Percentiles rank a stretch among this genome's conserved stretches.
Evolutionary conservation across 1,140 invertebrate species (phyloP).

Genomic region (Stegodyphus dumicola): DNA sequence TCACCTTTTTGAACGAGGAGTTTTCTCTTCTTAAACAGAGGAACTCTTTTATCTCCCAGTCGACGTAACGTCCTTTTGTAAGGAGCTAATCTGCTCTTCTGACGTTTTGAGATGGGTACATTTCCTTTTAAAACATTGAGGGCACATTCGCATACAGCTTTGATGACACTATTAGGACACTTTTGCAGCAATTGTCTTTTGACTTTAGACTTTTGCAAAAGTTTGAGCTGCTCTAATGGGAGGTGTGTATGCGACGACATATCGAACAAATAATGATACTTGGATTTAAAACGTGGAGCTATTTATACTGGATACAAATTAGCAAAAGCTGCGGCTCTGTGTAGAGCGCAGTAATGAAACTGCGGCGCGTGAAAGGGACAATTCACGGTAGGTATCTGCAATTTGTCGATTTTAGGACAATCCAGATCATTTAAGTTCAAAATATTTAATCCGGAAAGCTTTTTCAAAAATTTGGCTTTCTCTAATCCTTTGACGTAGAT

Average conservation of each 20-base stretch:
- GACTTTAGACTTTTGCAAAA: not conserved
- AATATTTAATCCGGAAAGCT: not conserved
- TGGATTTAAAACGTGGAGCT: not conserved
- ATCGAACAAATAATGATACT: not conserved
- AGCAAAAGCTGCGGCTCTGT: not conserved
- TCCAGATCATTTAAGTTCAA: not conserved
- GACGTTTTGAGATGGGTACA: not conserved
- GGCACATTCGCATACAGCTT: not conserved
- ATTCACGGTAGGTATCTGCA: not conserved
- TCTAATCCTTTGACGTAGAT: constrained; percentile 2
- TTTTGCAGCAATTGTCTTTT: not conserved
- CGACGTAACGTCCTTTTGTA: constrained; percentile 4
- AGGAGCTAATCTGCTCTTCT: not conserved
- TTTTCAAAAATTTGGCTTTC: not conserved
- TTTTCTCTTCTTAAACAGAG: not conserved
- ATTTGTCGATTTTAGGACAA: not conserved
- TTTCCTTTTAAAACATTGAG: not conserved
- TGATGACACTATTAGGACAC: constrained; percentile 11
- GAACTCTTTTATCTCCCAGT: not conserved
- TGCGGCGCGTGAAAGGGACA: not conserved
- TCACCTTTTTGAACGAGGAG: not conserved
- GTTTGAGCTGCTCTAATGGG: not conserved
- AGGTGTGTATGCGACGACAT: not conserved
- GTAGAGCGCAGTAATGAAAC: constrained; percentile 2
- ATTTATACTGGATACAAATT: not conserved